Base-by-base conservation (phyloP, 2,888 invertebrate genomes). In the Cybosia mesomella region DNA sequence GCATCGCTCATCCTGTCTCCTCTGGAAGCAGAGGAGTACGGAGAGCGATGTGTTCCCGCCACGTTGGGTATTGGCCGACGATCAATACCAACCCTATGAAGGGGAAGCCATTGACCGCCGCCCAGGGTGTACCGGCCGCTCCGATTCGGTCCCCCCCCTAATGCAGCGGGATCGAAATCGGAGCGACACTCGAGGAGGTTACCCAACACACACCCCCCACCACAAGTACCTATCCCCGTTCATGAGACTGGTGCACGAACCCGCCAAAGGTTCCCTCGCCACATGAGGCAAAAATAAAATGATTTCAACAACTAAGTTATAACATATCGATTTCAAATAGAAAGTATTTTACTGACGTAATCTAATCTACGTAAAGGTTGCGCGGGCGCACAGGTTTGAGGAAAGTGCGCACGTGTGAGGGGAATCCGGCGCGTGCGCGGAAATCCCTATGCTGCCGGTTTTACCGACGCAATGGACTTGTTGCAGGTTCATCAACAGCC, bases 401-500 rank as follows among this genome's bases (percentile, higher is more conserved):
- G 72, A 72, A 72, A 72, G 72, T 43, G 64, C 66, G 67, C 70
- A 53, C 70, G 63, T 62, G 81, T 67, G 54, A 39, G 64, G 67
- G 32, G 36, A 53, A 32, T 53, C 62, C 67, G 34, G 62, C 68
- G 65, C 65, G 58, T 66, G 69, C 65, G 69, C 67, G 70, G 54
- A 69, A 81, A 81, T 68, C 49, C 81, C 74, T 28, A 21, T 13
- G 21, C 36, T 53, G 55, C 34, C 55, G 81, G 81, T 28, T 68
- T 76, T 71, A 49, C 79, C 79, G 53, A 68, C 70, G 11, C 72
- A 59, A 67, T 77, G 81, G 77, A 67, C 75, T 70, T 57, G 36
- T 54, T 60, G 28, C 60, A 62, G 24, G 55, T 58, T 13, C 58
- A 57, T 21, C 32, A 22, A 43, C 57, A 58, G 39, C 49, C 49